Evolutionary conservation across 1,140 invertebrate species (phyloP).

Genomic region (Lysiphlebus fabarum): DNA sequence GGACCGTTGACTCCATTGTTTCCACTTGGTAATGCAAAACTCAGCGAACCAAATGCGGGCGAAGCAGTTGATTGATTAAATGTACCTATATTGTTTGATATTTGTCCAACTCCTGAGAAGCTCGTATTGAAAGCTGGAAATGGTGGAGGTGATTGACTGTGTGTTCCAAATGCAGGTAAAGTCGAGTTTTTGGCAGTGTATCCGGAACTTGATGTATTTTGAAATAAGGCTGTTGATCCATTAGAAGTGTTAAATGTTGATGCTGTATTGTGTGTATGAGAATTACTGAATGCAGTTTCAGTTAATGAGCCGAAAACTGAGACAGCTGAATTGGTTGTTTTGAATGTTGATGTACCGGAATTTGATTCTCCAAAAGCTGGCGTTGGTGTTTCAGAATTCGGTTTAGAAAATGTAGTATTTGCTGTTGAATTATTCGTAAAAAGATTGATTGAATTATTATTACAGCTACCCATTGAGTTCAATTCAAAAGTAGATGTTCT

Average conservation of each 20-base stretch:
- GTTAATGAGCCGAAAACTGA: constrained; percentile 24
- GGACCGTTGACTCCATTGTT: too few species aligned
- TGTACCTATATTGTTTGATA: not conserved
- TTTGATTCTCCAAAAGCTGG: constrained; percentile 21
- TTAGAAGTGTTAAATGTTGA: constrained; percentile 24
- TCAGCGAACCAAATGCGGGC: not conserved
- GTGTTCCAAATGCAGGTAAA: constrained; percentile 20
- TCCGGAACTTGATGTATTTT: not conserved
- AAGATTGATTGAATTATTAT: constrained; percentile 4
- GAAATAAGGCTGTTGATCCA: not conserved
- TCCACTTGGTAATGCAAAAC: too few species aligned
- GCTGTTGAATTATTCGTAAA: constrained; percentile 19
- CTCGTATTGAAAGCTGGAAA: constrained; percentile 4
- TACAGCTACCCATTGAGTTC: constrained; percentile 10
- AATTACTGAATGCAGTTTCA: not conserved
- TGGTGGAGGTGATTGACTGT: constrained; percentile 11
- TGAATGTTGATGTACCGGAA: constrained; percentile 22
- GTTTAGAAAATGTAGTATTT: constrained; percentile 17
- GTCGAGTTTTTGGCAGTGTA: constrained; percentile 11
- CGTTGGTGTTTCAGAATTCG: constrained; percentile 11
- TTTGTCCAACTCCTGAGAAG: not conserved
- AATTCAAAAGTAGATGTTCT: not conserved
- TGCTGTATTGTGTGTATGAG: not conserved
- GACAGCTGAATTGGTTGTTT: constrained; percentile 2
- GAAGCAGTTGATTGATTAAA: not conserved